phyloP scores from a whole-genome alignment of 2,888 invertebrate species.

The Protonemura montana region DNA sequence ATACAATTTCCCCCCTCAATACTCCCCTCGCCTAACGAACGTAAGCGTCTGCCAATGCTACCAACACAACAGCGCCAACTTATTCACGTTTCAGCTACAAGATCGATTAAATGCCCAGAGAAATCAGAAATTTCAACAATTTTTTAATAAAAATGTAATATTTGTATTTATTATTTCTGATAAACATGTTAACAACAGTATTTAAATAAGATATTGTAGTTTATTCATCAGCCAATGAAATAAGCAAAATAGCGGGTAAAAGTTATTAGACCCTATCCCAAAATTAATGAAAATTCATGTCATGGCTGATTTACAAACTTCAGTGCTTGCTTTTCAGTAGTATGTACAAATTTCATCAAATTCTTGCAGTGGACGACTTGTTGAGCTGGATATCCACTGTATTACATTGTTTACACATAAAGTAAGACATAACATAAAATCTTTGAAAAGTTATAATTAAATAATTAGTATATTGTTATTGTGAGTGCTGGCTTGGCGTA shows the following conservation, averaged over 20 bases:
- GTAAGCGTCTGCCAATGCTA: not conserved
- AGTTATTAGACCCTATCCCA: not conserved
- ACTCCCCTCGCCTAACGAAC: not conserved
- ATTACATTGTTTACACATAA: not conserved
- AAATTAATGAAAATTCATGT: not conserved
- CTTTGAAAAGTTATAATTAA: constrained; percentile 15
- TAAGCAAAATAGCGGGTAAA: not conserved
- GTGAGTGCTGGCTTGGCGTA: constrained; percentile 68
- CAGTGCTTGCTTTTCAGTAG: not conserved
- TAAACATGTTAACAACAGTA: not conserved
- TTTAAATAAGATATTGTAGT: not conserved
- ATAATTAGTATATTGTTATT: constrained; percentile 20
- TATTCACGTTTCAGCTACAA: not conserved
- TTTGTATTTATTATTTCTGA: not conserved
- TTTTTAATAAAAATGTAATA: not conserved
- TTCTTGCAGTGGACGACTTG: not conserved
- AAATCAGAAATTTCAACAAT: not conserved
- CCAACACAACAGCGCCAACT: not conserved
- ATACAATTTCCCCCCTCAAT: not conserved
- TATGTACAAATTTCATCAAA: not conserved
- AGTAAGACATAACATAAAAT: not conserved
- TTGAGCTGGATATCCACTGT: not conserved
- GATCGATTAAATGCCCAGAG: not conserved
- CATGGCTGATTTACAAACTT: not conserved
- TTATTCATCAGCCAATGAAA: not conserved